Percentiles rank a stretch among this genome's conserved stretches.
Evolutionary conservation across 2,888 invertebrate genomes (phyloP).

Genomic region (Agrochola lota): DNA sequence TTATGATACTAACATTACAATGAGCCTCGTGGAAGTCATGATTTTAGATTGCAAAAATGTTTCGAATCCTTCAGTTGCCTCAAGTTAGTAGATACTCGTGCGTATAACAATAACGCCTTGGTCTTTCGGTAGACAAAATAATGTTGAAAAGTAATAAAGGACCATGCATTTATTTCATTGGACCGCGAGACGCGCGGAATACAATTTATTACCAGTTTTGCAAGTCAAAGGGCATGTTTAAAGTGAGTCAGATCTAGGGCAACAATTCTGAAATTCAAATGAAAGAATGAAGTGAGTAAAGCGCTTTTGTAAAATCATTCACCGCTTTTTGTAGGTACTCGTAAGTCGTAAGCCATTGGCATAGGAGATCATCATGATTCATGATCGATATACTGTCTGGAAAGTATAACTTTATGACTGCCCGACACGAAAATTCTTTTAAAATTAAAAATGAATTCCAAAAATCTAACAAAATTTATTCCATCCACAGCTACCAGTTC

Average conservation of each 20-base stretch:
- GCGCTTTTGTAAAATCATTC: neutral
- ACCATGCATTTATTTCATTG: constrained; percentile 4
- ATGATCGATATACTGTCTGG: neutral
- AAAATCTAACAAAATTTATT: neutral
- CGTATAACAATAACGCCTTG: neutral
- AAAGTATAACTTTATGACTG: neutral
- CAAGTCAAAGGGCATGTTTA: constrained; percentile 43
- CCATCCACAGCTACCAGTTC: constrained; percentile 92
- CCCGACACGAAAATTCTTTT: too few relatives aligned
- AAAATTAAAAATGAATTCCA: neutral
- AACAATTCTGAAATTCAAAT: constrained; percentile 44
- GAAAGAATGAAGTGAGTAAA: neutral
- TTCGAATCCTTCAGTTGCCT: neutral
- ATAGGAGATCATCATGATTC: neutral
- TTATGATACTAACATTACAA: neutral
- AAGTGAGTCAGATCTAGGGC: constrained; percentile 1
- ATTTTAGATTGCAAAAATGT: neutral
- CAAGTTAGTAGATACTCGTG: neutral
- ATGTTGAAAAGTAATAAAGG: neutral
- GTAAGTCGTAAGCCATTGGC: neutral
- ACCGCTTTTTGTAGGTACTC: neutral
- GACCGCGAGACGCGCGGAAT: neutral
- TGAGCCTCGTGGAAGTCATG: neutral
- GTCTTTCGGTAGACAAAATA: neutral
- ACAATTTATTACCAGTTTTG: constrained; percentile 40